Conservation (phyloP, 1,140 invertebrate species). For the Homarus americanus region DNA sequence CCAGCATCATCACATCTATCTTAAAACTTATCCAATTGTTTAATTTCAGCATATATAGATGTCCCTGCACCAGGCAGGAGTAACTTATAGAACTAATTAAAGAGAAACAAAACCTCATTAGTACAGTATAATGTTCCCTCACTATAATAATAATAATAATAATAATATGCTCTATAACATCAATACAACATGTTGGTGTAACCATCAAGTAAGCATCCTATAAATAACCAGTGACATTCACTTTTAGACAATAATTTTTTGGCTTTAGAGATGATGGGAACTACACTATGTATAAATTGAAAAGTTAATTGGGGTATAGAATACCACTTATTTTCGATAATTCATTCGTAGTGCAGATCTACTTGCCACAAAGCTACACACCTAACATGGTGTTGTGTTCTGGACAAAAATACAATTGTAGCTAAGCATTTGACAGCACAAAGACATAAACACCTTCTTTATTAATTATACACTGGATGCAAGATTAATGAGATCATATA, state of each 20-base stretch:
- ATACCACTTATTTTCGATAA: background rate
- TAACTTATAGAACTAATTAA: background rate
- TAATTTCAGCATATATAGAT: background rate
- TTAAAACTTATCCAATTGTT: background rate
- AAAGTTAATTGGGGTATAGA: background rate
- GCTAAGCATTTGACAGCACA: background rate
- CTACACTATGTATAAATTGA: background rate
- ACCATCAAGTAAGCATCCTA: conserved; percentile 4
- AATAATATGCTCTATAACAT: conserved; percentile 34
- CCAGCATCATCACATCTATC: background rate
- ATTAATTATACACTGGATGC: background rate
- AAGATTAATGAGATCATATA: background rate
- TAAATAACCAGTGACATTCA: conserved; percentile 22
- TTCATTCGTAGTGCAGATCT: background rate
- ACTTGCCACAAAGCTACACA: background rate
- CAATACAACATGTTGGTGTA: conserved; percentile 27
- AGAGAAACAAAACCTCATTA: background rate
- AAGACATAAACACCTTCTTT: background rate
- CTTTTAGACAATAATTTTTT: background rate
- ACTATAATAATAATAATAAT: conserved; percentile 44
- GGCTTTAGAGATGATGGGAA: background rate
- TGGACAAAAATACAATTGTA: background rate
- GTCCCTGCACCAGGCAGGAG: conserved; percentile 50
- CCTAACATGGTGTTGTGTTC: background rate
- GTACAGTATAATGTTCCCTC: conserved; percentile 31